Base-by-base conservation (phyloP, 2,888 invertebrate genomes). In the Cerastis leucographa region DNA sequence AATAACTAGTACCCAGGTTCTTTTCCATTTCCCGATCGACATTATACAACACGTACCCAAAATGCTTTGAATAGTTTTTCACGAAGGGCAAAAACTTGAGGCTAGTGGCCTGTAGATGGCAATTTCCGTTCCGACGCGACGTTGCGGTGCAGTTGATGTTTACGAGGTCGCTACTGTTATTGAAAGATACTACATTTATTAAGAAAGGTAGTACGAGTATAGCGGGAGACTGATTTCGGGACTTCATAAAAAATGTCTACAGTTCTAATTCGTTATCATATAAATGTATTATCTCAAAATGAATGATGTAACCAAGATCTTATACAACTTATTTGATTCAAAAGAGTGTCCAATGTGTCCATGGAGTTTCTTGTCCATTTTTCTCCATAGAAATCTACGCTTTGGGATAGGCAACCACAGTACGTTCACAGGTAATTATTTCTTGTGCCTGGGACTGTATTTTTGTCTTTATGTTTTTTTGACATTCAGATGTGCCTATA, bases 121-220 rank as follows among this genome's bases (percentile, higher is more conserved):
- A 87, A 88, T 87, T 86, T 88, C 82, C 85, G 85, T 73, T 84
- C 84, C 35, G 19, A 35, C 40, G 35, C 25, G 17, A 14, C 49
- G 71, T 3, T 61, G 59, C 61, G 44, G 19, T 80, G 66, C 62
- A 74, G 73, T 80, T 69, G 29, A 77, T 71, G 75, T 77, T 73
- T 62, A 54, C 46, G 51, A 51, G 71, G 46, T 40, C 54, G 40
- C 65, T 78, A 70, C 69, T 74, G 61, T 78, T 71, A 80, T 74
- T 77, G 71, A 66, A 83, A 49, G 64, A 54, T 59, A 67, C 46
- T 69, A 29, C 9, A 42, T 49, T 72, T 42, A n/a, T 42, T 25
- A 44, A 42, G 59, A 17, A 29, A 56, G 25, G 56, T 25, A 14
- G 14, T 25, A n/a, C 5, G 25, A 14, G 14, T 56, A 25, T 12